Evolutionary conservation across 1,140 invertebrate species (phyloP).

Genomic region (Galleria mellonella): DNA sequence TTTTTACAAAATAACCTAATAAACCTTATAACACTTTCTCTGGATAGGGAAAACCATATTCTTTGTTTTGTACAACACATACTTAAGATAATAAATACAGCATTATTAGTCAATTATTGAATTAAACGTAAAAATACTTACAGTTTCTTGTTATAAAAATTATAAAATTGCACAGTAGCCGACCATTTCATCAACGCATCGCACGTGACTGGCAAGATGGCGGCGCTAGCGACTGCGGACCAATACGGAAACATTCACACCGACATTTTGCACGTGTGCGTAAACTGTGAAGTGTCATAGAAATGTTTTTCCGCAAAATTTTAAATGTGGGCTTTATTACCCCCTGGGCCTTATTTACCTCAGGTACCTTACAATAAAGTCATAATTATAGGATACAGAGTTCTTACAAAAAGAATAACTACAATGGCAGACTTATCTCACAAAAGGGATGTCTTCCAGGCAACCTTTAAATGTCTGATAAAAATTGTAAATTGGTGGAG

Average conservation of each 20-base stretch:
- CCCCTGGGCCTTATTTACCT: slow-evolving; percentile 1
- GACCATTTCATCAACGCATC: background rate
- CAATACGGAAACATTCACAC: slow-evolving; percentile 1
- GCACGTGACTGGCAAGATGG: background rate
- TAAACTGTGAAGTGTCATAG: slow-evolving; percentile 1
- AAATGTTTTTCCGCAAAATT: slow-evolving; percentile 1
- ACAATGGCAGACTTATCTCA: no score
- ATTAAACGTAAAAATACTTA: background rate
- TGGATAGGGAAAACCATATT: no score
- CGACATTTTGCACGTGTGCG: background rate
- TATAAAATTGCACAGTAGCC: background rate
- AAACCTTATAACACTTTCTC: no score
- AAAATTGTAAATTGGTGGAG: no score
- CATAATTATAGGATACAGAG: no score
- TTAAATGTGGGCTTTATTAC: background rate
- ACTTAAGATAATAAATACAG: background rate
- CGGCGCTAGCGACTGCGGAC: background rate
- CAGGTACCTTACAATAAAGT: slow-evolving; percentile 1
- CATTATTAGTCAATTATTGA: slow-evolving; percentile 1
- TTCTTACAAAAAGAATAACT: no score
- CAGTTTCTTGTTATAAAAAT: background rate
- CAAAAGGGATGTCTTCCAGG: no score
- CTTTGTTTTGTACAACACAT: background rate
- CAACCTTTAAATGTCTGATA: no score
- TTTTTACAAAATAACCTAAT: no score